Base-by-base conservation (phyloP, 2,797 vertebrate genomes). In the Onychomys arenicola region DNA sequence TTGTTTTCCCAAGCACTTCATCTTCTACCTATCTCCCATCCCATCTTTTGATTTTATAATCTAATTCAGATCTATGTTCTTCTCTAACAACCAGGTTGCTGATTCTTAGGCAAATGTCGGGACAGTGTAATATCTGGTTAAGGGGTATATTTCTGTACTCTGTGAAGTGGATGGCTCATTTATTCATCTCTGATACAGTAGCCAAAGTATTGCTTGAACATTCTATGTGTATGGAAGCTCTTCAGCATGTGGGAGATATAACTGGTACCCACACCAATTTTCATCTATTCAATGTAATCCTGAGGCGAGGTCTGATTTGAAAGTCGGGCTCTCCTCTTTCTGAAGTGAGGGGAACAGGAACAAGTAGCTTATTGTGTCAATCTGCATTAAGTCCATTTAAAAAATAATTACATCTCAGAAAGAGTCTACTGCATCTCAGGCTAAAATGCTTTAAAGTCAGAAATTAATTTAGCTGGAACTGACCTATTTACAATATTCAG, bases 391-490 rank as follows among this genome's bases (percentile, higher is more conserved):
- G 81, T 69, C 17, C n/a, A 76, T 43, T 46, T 96, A 49, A 52
- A 92, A 87, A 73, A 40, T n/a, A 90, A 81, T 91, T 82, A 89
- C 69, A 1, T 75, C 34, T 40, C n/a, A 89, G 34, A 21, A 73
- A 71, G n/a, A 86, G 34, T 6, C 3, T 84, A 52, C 52, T 89
- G 5, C 12, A 67, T 14, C 88, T 93, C 89, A 67, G 5, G 52
- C 9, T 90, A 23, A 90, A 80, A 83, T 73, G 29, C 67, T 77
- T 59, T 89, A 96, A 95, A 81, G 3, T 13, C 11, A 67, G 37
- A 95, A 84, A 81, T 94, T 87, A 82, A 77, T 86, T 90, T 94
- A 84, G 1, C 49, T 90, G 10, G 34, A 94, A 91, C 27, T 43
- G 37, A 3, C 4, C 71, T 86, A 89, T 77, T 93, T 86, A 73